phyloP scores from a whole-genome alignment of 2,888 invertebrate genomes.

The Drosophila affinis region DNA sequence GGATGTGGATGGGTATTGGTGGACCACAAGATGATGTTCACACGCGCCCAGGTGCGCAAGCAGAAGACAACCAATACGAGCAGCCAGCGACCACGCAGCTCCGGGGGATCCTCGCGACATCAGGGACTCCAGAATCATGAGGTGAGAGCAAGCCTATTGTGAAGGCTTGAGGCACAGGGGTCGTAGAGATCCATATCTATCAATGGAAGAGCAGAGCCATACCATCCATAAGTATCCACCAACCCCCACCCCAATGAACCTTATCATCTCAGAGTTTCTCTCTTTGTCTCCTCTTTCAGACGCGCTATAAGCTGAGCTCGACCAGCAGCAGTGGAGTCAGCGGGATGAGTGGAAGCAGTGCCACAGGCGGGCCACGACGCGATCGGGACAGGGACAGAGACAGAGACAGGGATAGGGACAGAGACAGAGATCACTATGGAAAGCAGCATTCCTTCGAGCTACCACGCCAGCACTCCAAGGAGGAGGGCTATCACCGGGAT shows the following conservation, averaged over 20 bases:
- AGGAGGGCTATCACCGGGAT: conserved; percentile 82
- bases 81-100: conserved; percentile 74
- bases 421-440: conserved; percentile 69
- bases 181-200: background rate
- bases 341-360: conserved; percentile 46
- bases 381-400: conserved; percentile 48
- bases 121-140: conserved; percentile 17
- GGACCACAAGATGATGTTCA: conserved; percentile 87
- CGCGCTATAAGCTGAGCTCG: conserved; percentile 71
- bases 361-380: conserved; percentile 41
- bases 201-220: too few species aligned
- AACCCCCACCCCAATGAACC: too few species aligned
- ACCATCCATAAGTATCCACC: too few species aligned
- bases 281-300: conserved; percentile 36
- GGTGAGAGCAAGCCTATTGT: background rate
- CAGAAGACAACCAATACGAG: conserved; percentile 82
- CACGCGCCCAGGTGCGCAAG: conserved; percentile 87
- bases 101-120: conserved; percentile 60
- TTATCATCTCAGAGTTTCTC: too few species aligned
- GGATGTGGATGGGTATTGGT: conserved; percentile 21
- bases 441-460: conserved; percentile 80
- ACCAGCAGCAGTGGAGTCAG: conserved; percentile 64
- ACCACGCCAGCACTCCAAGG: conserved; percentile 81
- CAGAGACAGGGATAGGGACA: conserved; percentile 58
- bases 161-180: background rate